Percentiles rank a stretch among this genome's conserved stretches.
These are phyloP conservation scores for Chelonoidis abingdonii DNA, from an alignment of 2,113 vertebrate genomes.

Conservation along the genomic window DNA sequence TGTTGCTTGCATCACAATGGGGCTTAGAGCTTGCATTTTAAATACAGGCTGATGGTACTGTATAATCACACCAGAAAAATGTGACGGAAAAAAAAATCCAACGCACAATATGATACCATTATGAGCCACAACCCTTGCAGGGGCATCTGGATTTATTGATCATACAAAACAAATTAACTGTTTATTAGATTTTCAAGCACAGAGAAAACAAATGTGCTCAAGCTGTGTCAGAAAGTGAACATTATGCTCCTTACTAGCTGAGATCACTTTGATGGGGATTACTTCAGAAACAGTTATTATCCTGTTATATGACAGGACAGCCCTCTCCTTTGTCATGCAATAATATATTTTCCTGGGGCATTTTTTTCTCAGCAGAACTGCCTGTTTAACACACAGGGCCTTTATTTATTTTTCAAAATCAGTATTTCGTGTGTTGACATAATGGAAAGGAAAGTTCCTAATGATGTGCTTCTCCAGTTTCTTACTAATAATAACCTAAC, in stretches of 20 bases:
- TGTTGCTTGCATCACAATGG: slow-evolving; percentile 40
- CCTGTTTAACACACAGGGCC: neutral
- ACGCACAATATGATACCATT: neutral
- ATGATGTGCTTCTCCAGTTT: neutral
- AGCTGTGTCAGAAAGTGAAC: slow-evolving; percentile 45
- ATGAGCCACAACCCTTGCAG: neutral
- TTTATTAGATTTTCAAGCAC: slow-evolving; percentile 43
- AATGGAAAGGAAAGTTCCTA: slow-evolving; percentile 11
- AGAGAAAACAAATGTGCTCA: slow-evolving; percentile 17
- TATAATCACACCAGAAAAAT: slow-evolving; percentile 27
- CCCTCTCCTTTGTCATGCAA: slow-evolving; percentile 47
- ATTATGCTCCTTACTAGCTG: slow-evolving; percentile 39
- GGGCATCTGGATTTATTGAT: neutral
- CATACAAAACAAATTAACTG: neutral
- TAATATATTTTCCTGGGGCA: neutral
- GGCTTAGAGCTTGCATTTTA: slow-evolving; percentile 54
- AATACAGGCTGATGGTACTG: slow-evolving; percentile 8
- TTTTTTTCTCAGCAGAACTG: slow-evolving; percentile 35
- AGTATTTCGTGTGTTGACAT: neutral
- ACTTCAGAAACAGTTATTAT: slow-evolving; percentile 53
- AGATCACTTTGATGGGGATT: slow-evolving; percentile 39
- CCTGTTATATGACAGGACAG: slow-evolving; percentile 46
- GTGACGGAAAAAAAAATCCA: slow-evolving; percentile 4
- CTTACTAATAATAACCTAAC: neutral
- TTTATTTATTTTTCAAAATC: slow-evolving; percentile 30